phyloP scores from a whole-genome alignment of 92 coral and sea anemone genomes.

The Meandrina meandrites region DNA sequence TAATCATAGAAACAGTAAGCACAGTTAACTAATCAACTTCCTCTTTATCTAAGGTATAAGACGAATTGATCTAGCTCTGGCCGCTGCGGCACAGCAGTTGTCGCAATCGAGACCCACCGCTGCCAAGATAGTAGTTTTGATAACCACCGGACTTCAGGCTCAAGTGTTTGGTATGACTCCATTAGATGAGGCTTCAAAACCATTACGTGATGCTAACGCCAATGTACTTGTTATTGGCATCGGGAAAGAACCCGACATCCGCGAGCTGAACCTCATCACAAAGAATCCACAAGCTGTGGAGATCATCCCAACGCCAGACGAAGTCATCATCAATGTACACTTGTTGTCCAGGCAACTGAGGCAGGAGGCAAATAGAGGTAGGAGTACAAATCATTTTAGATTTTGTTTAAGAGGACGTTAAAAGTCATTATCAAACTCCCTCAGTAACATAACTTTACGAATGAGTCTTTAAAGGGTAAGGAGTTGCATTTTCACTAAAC shows the following conservation, averaged over 20 bases:
- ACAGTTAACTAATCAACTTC: background rate
- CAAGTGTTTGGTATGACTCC: constrained; percentile 61
- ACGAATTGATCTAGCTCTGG: constrained; percentile 69
- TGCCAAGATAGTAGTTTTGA: constrained; percentile 69
- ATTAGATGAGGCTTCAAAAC: constrained; percentile 60
- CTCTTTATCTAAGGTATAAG: constrained; percentile 40
- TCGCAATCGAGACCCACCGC: constrained; percentile 63
- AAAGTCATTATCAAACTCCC: background rate
- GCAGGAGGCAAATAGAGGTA: constrained; percentile 3
- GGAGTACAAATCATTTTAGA: background rate
- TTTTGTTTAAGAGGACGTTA: too few species aligned
- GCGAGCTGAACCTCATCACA: constrained; percentile 65
- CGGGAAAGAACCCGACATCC: constrained; percentile 45
- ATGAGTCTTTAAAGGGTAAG: background rate
- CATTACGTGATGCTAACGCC: constrained; percentile 65
- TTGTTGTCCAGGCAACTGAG: constrained; percentile 14
- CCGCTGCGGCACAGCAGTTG: constrained; percentile 62
- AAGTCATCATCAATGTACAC: constrained; percentile 23
- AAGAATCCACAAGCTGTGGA: constrained; percentile 59
- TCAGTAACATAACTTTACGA: background rate
- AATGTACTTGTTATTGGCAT: constrained; percentile 71
- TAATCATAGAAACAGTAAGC: background rate
- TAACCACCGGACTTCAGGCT: constrained; percentile 83
- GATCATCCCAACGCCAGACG: constrained; percentile 36
- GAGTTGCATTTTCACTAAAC: background rate